Base-by-base conservation (phyloP, 2,113 vertebrate genomes). In the Melanerpes aurifrons region DNA sequence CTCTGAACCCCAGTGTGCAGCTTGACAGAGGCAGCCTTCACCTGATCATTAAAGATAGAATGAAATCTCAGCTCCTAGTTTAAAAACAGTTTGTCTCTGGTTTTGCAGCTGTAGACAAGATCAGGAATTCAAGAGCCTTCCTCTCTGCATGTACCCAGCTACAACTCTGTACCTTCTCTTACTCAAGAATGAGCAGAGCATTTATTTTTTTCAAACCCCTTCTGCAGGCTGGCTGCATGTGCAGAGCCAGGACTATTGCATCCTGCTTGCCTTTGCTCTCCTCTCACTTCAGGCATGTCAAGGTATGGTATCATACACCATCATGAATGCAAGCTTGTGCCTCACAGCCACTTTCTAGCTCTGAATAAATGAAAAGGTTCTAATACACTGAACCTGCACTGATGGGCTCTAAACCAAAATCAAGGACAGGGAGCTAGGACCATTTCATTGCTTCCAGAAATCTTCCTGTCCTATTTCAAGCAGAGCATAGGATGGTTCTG, bases 391-490 rank as follows among this genome's bases (percentile, higher is more conserved):
- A 47, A 73, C 62, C 59, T 56, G 73, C 73, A 84, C n/a, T 50
- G 15, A 40, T 57, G 54, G 57, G 25, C 59, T 89, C 90, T 56
- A 35, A 83, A 87, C 4, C 13, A 56, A 56, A 68, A 56, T n/a
- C 63, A 50, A 53, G n/a, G 50, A 26, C 50, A 67, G 50, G 50
- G 63, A 89, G 29, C 40, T n/a, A 26, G 63, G 82, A 83, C 71
- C 57, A 80, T 71, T 50, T 78, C 80, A 89, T 3, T 37, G 47
- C 75, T 86, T 75, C 82, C 81, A 24, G n/a, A 79, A 93, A 94
- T 37, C 63, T 70, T 77, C 81, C 56, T 20, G 8, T 70, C 80
- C 89, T 63, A 31, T 22, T 50, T 71, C 74, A 32, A 73, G 26
- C 50, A 57, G 59, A 85, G 43, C 47, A 32, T 17, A 50, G 0